Evolutionary conservation across 2,888 invertebrate species (phyloP), one percentile per base, ranked within the genome.

Genomic region (Latrodectus elegans): DNA sequence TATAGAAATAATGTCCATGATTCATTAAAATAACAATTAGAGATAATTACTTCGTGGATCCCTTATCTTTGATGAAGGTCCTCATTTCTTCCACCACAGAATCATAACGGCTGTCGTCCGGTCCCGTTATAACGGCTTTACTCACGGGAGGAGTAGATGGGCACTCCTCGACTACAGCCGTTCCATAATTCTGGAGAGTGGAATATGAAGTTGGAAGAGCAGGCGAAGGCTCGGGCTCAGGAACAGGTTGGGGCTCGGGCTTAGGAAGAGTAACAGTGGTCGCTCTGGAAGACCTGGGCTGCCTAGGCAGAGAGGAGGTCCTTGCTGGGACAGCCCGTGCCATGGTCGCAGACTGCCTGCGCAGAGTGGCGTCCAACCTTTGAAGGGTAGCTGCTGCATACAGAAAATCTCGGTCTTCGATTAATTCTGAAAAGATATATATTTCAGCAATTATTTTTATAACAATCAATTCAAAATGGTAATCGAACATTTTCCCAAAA

Each of bases 31-130:
- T 12, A 68, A 17, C 11, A 68, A 11, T 1, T 17, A 68, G 22
- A 68, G 26, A 15, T 8, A 80, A 81, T 49, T 70, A 88, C 88
- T 78, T 88, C 1, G 88, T 85, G 38, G 81, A 79, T 6, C 77
- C 88, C 52, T 87, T 87, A 17, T 81, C 88, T 26, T 88, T 88
- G 55, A 88, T 77, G 76, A 88, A 82, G 0, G 84, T 88, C 15
- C 82, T 73, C 88, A 88, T 88, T 17, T 88, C 88, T 55, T 88
- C 88, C 49, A 88, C 88, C 10, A 88, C 88, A 14, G 81, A 85
- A 72, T 88, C 88, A 64, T 88, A 88, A 53, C 88, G 52, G 8
- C 68, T 73, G n/a, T 82, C 77, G 4, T 88, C 88, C 3, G 74
- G 75, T 17, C 60, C 65, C 15, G 74, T 84, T 72, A 80, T 84